Evolutionary conservation across 1,140 invertebrate genomes (phyloP).

Genomic region (Stenopsyche tienmushanensis): DNA sequence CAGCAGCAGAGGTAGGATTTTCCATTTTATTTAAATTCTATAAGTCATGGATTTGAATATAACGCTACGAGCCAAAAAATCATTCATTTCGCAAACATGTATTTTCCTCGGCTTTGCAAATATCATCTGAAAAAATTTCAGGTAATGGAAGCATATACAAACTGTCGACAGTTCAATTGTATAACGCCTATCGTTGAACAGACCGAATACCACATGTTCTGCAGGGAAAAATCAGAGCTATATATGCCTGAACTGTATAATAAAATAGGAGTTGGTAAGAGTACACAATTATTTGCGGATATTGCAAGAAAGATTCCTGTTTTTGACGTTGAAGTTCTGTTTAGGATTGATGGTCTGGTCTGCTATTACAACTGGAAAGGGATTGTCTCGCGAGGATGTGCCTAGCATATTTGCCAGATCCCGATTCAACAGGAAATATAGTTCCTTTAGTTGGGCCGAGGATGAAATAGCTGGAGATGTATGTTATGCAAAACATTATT

Average conservation of each 20-base stretch:
- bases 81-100: background rate
- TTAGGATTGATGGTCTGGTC: constrained; percentile 83
- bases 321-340: too few relatives aligned
- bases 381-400: constrained; percentile 77
- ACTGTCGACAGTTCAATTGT: constrained; percentile 94
- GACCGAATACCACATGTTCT: constrained; percentile 96
- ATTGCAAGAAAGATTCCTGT: background rate
- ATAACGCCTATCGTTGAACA: constrained; percentile 95
- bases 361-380: constrained; percentile 82
- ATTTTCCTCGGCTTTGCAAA: background rate
- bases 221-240: constrained; percentile 90
- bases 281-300: background rate
- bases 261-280: constrained; percentile 82
- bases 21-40: background rate
- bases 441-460: constrained; percentile 86
- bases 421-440: constrained; percentile 82
- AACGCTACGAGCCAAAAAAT: background rate
- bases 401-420: constrained; percentile 78
- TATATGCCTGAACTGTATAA: constrained; percentile 96
- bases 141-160: constrained; percentile 94
- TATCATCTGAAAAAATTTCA: constrained; percentile 34
- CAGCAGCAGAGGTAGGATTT: constrained; percentile 69
- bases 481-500: background rate
- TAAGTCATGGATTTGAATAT: background rate
- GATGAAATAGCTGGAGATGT: constrained; percentile 65